Conservation (phyloP, 2,888 invertebrate genomes). For the Unio delphinus region DNA sequence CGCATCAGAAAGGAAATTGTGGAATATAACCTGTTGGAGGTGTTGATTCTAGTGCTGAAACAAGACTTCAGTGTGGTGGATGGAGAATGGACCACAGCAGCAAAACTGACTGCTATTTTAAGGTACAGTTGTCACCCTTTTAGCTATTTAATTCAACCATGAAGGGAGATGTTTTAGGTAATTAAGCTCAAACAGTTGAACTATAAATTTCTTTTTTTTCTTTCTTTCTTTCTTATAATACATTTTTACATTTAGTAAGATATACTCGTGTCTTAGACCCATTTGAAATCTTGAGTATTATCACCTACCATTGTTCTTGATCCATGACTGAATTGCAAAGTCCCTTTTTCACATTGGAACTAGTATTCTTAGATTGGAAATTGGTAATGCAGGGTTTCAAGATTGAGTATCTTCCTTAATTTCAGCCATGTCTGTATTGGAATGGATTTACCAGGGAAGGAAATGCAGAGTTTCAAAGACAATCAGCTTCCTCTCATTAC, state of each 20-base stretch:
- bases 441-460: conserved; percentile 45
- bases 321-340: no score
- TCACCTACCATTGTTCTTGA: no score
- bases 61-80: conserved; percentile 66
- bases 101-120: conserved; percentile 60
- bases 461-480: conserved; percentile 49
- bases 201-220: no score
- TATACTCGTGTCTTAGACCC: no score
- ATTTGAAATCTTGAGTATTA: no score
- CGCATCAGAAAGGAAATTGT: conserved; percentile 57
- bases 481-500: conserved; percentile 60
- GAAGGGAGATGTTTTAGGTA: not conserved
- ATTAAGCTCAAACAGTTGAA: no score
- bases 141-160: not conserved
- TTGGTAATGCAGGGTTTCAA: not conserved
- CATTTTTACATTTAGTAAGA: no score
- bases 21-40: conserved; percentile 65
- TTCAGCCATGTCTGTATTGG: conserved; percentile 59
- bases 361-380: no score
- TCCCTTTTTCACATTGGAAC: no score
- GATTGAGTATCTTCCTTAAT: conserved; percentile 4
- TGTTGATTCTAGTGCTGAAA: conserved; percentile 64
- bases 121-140: conserved; percentile 45
- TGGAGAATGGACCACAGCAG: conserved; percentile 67
- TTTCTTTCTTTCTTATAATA: no score